Conservation (phyloP, 2,888 invertebrate species). For the Temnothorax rugatulus region DNA sequence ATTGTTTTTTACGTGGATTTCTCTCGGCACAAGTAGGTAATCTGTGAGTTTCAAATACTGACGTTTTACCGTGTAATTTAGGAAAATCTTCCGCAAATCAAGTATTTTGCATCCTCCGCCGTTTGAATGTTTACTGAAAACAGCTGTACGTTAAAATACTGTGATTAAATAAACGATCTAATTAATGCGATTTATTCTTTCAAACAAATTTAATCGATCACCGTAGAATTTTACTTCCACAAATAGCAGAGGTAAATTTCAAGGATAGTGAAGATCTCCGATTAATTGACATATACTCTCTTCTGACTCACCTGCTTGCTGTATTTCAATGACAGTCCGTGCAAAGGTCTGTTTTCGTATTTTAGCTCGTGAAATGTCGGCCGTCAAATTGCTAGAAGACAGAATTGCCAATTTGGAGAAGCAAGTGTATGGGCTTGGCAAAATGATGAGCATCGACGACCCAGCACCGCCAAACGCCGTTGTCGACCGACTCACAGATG, state of each 20-base stretch:
- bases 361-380: slow-evolving; percentile 67
- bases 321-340: not conserved
- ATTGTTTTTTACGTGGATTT: not conserved
- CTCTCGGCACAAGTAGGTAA: not conserved
- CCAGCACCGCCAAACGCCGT: slow-evolving; percentile 82
- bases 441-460: slow-evolving; percentile 76
- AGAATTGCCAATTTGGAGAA: slow-evolving; percentile 86
- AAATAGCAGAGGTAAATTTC: not conserved
- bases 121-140: not conserved
- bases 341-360: not conserved
- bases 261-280: not conserved
- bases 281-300: not conserved
- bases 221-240: not conserved
- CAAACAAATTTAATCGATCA: not conserved
- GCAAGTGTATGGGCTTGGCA: slow-evolving; percentile 84
- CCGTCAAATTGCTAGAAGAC: slow-evolving; percentile 85
- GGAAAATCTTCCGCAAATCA: not conserved
- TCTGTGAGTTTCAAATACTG: not conserved
- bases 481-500: slow-evolving; percentile 86
- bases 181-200: not conserved
- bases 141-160: not conserved
- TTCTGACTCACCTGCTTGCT: not conserved
- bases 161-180: not conserved
- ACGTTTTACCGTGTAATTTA: not conserved
- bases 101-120: not conserved